Base-by-base conservation (phyloP, 2,113 vertebrate species). In the Cochlearius cochlearius region DNA sequence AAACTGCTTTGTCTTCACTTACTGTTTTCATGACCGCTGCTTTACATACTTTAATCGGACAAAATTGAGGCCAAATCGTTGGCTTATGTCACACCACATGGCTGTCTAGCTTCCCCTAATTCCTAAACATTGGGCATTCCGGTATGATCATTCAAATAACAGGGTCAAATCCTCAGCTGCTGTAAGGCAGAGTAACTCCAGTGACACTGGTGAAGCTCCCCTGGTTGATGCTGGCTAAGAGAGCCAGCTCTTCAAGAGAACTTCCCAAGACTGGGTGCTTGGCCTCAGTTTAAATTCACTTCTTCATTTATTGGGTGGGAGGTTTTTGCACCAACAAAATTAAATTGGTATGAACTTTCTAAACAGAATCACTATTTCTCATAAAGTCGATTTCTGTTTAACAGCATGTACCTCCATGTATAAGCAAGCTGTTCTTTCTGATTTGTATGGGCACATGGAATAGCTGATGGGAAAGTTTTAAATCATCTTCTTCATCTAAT, bases 1-100 rank as follows among this genome's bases (percentile, higher is more conserved):
- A 96, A 97, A 96, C 78, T 80, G 62, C 90, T 96, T 97, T 97
- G 94, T 97, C 90, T 95, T 95, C 72, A 68, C 11, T 93, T 69
- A 87, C 73, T 75, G 79, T 89, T 94, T 96, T 92, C 86, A 89
- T 55, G 55, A 95, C 83, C 90, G 63, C 92, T 89, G 19, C 25
- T 96, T 96, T 92, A 67, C 75, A 88, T 95, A 93, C 45, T 93
- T 82, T 45, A 67, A 72, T 87, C 36, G 4, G 77, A 73, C 18
- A 23, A 96, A 94, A 95, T 11, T 62, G 66, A 93, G 69, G 71
- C 80, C 66, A 94, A 60, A 87, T 71, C 36, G n/a, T 20, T 79
- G 74, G 76, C 59, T 90, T 95, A 92, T 71, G 72, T 71, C 73
- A 62, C 49, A 30, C 68, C 66, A 90, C 81, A 83, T 76, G 94